Evolutionary conservation across 2,888 invertebrate species (phyloP), one percentile per base, ranked within the genome.

Genomic region (Trichacis sp.): DNA sequence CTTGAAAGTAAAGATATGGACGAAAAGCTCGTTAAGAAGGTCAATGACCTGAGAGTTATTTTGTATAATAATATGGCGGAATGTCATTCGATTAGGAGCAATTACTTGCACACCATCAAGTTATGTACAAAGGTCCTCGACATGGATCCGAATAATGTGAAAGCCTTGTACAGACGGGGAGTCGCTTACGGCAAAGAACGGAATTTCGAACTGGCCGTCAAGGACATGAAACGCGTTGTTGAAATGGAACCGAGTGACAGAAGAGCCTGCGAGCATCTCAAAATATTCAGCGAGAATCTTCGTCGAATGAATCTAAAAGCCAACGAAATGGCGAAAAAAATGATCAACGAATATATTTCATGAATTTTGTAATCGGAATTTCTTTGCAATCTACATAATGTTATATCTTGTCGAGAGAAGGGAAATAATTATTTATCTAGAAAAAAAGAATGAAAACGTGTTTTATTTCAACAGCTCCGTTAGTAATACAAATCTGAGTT

Each of bases 31-130:
- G 76, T 80, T 24, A 74, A 86, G 0, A 80, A 85, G 6, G 85
- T 93, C 68, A 79, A 88, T 33, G 84, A 85, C 51, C 81, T 93
- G 6, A 89, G 92, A 80, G 84, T 89, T 8, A 89, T 89, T 71
- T 85, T 95, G 6, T 93, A 92, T 79, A 92, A 93, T 71, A 96
- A 96, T 83, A 85, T 96, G 79, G 93, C 95, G 0, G 91, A 92
- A 45, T 94, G 95, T 79, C 92, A 94, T 73, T 86, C 94, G 15
- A 90, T 90, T 66, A 87, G 87, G 64, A 83, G 89, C 8, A 90
- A 91, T 69, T 92, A 89, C 81, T 87, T 89, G 3, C 88, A 90
- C 62, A 91, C 90, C 0, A 79, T 93, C 24, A 85, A 88, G 36
- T 86, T 94, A 9, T 93, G 85, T 84, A 78, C 79, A 6, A 86